Base-by-base conservation (phyloP, 2,113 vertebrate species). In the Phyllostomus hastatus region DNA sequence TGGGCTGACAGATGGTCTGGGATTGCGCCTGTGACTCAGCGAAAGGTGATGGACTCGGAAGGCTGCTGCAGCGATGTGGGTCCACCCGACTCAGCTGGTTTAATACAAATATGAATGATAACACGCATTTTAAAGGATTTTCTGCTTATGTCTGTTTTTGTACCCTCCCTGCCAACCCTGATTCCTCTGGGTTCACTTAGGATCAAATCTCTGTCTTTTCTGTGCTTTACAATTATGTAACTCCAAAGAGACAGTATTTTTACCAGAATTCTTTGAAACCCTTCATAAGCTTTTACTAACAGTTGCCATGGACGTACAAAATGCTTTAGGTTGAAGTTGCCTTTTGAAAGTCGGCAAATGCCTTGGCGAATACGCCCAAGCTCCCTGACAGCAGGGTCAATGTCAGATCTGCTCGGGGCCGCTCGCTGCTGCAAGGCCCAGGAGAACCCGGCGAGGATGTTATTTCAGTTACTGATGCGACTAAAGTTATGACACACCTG, bases 321-420 rank as follows among this genome's bases (percentile, higher is more conserved):
- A 87, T 64, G 46, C 41, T 76, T 86, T 81, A 38, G 48, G 43
- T 73, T 64, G 76, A 96, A 94, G 70, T 78, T 96, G 69, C 66
- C 88, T 94, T 96, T 95, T 88, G 84, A 90, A 95, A 96, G 57
- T 90, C 80, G 95, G 95, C 57, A 95, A 95, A 85, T 57, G 66
- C 67, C 61, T 88, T 4, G 3, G 73, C 41, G 78, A 94, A 95
- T 48, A 94, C 59, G 92, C 57, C 81, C 88, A 94, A 95, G 81
- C 2, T 10, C 95, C 52, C 38, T 64, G 66, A 43, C 90, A 90
- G 88, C 11, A 84, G 17, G 78, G 94, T 96, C 88, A 94, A 64
- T 94, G 89, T 88, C 78, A 91, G 59, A 85, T 67, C 52, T 90
- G 26, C 22, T 48, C 66, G 72, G 67, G n/a, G 46, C 59, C 88